Conservation (phyloP, 2,888 invertebrate species). For the Diaprepes abbreviatus region DNA sequence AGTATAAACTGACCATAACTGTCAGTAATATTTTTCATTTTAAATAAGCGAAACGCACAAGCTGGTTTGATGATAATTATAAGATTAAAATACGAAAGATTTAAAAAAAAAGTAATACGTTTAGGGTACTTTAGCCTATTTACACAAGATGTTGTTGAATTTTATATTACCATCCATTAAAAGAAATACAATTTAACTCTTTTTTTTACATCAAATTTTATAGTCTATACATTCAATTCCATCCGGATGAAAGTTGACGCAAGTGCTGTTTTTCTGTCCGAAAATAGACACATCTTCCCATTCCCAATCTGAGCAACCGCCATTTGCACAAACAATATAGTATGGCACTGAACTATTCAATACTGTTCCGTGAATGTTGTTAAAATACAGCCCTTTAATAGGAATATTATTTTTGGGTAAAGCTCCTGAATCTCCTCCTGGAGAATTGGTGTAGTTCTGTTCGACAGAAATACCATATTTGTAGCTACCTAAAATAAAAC, state of each 20-base stretch:
- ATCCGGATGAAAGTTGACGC: constrained; percentile 40
- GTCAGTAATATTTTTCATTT: no score
- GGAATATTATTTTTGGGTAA: constrained; percentile 33
- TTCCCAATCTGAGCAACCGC: constrained; percentile 34
- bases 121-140: no score
- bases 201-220: not conserved
- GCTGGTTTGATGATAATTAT: no score
- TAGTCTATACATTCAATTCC: constrained; percentile 39
- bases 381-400: constrained; percentile 19
- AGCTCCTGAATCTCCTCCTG: constrained; percentile 21
- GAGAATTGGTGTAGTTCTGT: constrained; percentile 43
- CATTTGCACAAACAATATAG: constrained; percentile 39
- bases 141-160: no score
- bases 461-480: constrained; percentile 38
- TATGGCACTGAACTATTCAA: constrained; percentile 27
- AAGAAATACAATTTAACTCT: no score
- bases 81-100: no score
- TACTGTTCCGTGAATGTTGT: constrained; percentile 36
- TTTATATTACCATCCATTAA: no score
- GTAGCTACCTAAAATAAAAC: constrained; percentile 31
- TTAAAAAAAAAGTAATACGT: no score
- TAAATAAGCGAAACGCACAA: no score
- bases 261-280: constrained; percentile 26
- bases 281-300: constrained; percentile 29
- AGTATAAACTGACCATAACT: no score